Evolutionary conservation across 1,140 invertebrate genomes (phyloP).

Genomic region (Lepidurus arcticus): DNA sequence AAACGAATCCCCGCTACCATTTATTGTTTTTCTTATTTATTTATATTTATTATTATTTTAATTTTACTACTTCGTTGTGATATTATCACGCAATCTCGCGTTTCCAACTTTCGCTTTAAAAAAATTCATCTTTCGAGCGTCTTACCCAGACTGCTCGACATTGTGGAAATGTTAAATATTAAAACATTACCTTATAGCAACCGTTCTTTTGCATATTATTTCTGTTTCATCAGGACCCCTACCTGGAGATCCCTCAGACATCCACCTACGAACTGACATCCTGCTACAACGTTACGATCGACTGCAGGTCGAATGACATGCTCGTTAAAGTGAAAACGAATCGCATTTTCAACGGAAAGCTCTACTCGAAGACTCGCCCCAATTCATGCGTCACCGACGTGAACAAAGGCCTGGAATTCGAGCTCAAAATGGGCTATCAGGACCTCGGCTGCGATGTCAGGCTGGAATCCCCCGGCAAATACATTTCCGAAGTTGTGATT

Average conservation of each 20-base stretch:
- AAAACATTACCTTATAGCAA: not conserved
- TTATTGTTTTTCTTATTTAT: too few relatives aligned
- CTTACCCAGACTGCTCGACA: too few relatives aligned
- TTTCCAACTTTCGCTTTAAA: too few relatives aligned
- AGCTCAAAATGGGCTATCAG: constrained; percentile 46
- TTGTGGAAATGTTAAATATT: too few relatives aligned
- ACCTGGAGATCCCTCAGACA: constrained; percentile 47
- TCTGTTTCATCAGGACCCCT: constrained; percentile 45
- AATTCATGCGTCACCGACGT: constrained; percentile 51
- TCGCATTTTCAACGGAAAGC: constrained; percentile 52
- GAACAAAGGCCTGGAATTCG: constrained; percentile 44
- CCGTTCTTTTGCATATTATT: not conserved
- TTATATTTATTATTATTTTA: too few relatives aligned
- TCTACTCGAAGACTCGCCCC: constrained; percentile 50
- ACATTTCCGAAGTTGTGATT: constrained; percentile 45
- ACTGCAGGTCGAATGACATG: constrained; percentile 50
- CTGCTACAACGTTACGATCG: constrained; percentile 51
- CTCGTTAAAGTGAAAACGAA: constrained; percentile 49
- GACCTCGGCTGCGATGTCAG: constrained; percentile 47
- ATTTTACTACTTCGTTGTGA: too few relatives aligned
- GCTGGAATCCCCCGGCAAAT: constrained; percentile 45
- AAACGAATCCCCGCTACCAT: too few relatives aligned
- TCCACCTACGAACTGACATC: constrained; percentile 50
- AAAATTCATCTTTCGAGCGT: too few relatives aligned
- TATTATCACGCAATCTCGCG: too few relatives aligned